Evolutionary conservation across 1,140 invertebrate genomes (phyloP).

Genomic region (Caenorhabditis brenneri): DNA sequence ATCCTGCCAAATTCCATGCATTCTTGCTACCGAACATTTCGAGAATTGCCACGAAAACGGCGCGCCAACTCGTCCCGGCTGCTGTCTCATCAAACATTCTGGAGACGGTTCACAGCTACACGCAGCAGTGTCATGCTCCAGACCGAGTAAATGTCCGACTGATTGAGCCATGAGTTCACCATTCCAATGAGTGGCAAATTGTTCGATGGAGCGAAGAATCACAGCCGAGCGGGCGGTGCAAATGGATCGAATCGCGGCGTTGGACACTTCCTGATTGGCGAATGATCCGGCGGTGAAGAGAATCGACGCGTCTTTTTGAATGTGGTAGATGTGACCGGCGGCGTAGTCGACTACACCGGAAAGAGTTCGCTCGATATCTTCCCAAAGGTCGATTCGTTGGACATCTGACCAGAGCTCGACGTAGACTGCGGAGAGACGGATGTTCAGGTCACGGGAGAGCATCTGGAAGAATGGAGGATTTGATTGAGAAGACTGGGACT

Average conservation of each 20-base stretch:
- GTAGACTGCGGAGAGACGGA: conserved; percentile 68
- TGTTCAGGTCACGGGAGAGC: conserved; percentile 64
- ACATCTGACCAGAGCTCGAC: conserved; percentile 65
- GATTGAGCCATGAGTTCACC: conserved; percentile 64
- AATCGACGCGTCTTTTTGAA: conserved; percentile 65
- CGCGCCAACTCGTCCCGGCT: conserved; percentile 59
- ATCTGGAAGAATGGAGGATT: too few relatives aligned
- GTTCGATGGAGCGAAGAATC: conserved; percentile 63
- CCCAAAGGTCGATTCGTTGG: conserved; percentile 62
- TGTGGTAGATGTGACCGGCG: conserved; percentile 66
- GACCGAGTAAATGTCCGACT: conserved; percentile 66
- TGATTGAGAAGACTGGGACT: too few relatives aligned
- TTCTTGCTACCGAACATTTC: conserved; percentile 65
- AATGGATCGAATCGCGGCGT: conserved; percentile 61
- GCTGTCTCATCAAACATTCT: conserved; percentile 66
- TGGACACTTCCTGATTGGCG: conserved; percentile 62
- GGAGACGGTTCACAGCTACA: conserved; percentile 61
- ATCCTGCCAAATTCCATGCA: conserved; percentile 65
- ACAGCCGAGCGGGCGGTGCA: conserved; percentile 66
- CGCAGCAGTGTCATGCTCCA: conserved; percentile 67
- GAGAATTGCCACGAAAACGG: conserved; percentile 69
- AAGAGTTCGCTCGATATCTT: conserved; percentile 64
- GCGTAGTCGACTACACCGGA: conserved; percentile 64
- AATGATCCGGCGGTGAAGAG: conserved; percentile 65
- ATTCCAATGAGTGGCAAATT: conserved; percentile 58